Evolutionary conservation across 2,797 vertebrate species (phyloP).

Genomic region (Thripadectes ignobilis): DNA sequence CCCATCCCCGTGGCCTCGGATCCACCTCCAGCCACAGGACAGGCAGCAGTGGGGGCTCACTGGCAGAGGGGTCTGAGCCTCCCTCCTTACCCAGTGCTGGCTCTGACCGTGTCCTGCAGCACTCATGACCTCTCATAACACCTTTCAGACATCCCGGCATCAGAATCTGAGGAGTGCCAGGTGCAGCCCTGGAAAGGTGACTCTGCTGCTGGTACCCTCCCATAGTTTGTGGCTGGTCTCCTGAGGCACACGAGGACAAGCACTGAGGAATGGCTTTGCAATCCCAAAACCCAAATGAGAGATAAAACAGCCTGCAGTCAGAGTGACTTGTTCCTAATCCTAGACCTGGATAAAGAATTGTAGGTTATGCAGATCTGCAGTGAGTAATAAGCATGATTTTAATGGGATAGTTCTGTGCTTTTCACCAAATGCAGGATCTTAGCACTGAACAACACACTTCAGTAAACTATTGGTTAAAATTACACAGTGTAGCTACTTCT

Average conservation of each 20-base stretch:
- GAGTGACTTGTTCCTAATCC: background rate
- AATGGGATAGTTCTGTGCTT: background rate
- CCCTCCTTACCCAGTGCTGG: background rate
- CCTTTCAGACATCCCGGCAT: background rate
- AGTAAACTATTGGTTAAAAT: background rate
- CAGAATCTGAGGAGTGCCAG: background rate
- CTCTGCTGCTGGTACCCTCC: background rate
- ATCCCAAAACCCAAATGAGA: background rate
- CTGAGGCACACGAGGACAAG: too few relatives aligned
- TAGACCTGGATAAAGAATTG: background rate
- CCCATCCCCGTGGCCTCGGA: accelerated
- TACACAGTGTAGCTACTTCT: background rate
- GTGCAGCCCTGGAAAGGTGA: background rate
- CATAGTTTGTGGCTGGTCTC: background rate
- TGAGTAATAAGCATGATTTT: background rate
- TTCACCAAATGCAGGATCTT: background rate
- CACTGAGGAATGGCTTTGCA: background rate
- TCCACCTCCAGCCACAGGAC: background rate
- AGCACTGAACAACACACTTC: background rate
- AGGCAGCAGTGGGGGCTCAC: accelerated
- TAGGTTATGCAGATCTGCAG: background rate
- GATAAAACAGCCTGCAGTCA: background rate
- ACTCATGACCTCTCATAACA: accelerated
- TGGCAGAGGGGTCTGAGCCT: background rate
- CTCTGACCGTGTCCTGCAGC: background rate